Base-by-base conservation (phyloP, 1,140 invertebrate genomes). In the Penaeus indicus region DNA sequence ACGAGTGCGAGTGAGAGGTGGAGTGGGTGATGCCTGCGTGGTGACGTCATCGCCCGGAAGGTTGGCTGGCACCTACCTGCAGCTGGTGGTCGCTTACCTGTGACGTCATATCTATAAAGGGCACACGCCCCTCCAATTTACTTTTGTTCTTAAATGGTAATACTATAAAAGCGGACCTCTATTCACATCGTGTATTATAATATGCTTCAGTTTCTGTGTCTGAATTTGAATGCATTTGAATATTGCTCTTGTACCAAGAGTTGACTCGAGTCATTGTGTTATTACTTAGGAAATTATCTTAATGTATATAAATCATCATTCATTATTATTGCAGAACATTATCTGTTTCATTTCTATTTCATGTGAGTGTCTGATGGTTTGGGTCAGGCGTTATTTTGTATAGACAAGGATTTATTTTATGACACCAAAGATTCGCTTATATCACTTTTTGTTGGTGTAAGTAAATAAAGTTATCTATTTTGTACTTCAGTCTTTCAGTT, bases 341-440 rank as follows among this genome's bases (percentile, higher is more conserved):
- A 25, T 60, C 38, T 86, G 78, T 80, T 88, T 78, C 72, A 88
- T 88, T 83, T 21, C 72, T 47, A 79, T 69, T 42, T n/a, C 25
- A 18, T 18, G 22, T 25, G 75, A 62, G n/a, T 88, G 69, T 25
- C 32, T 84, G 32, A 16, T 42, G 80, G 78, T 78, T 38, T 62
- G 69, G 67, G 54, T n/a, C 27, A 84, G 78, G 62, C 21, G 64
- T 80, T 22, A 84, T 64, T 64, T 42, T 47, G 78, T 38, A 83
- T 54, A 67, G 18, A 63, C 64, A 84, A 88, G 10, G 18, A 27
- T 75, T 75, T 25, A 27, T 75, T 75, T 75, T 61, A 72, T 79
- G 87, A 88, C 87, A 84, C 87, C 87, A 88, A 88, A 88, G 87
- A 88, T 84, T 88, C 63, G 67, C 87, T 88, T 88, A 84, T 88